phyloP scores from a whole-genome alignment of 2,888 invertebrate species.

The Nyleta sp. region DNA sequence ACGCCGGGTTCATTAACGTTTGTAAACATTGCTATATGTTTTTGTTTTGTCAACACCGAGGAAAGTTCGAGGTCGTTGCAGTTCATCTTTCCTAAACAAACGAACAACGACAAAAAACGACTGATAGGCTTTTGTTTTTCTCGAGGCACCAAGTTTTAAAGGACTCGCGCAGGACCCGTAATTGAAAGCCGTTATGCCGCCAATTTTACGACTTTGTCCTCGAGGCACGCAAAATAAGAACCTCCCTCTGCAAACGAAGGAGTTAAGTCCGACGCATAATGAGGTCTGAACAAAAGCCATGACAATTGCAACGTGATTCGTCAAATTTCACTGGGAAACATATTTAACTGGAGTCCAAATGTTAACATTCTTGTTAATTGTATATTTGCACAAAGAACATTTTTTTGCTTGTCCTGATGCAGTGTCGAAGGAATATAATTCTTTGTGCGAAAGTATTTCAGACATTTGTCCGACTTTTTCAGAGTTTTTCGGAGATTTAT shows the following conservation, averaged over 20 bases:
- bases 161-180: slow-evolving; percentile 72
- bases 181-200: slow-evolving; percentile 81
- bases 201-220: slow-evolving; percentile 79
- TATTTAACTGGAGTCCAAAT: slow-evolving; percentile 14
- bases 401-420: too few relatives aligned
- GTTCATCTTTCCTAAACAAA: slow-evolving; percentile 2
- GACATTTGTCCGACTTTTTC: too few relatives aligned
- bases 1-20: background rate
- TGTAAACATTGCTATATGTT: too few relatives aligned
- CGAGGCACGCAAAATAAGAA: slow-evolving; percentile 78
- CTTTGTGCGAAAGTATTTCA: too few relatives aligned
- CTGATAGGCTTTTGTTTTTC: slow-evolving; percentile 41
- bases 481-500: too few relatives aligned
- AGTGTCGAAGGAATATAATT: too few relatives aligned
- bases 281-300: slow-evolving; percentile 70
- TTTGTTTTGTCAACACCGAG: too few relatives aligned
- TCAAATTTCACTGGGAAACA: slow-evolving; percentile 70
- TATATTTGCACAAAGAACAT: too few relatives aligned
- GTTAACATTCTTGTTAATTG: too few relatives aligned
- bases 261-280: slow-evolving; percentile 60
- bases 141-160: slow-evolving; percentile 6
- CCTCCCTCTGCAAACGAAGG: slow-evolving; percentile 35
- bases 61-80: too few relatives aligned
- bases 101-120: background rate
- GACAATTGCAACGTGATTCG: slow-evolving; percentile 73